These are phyloP conservation scores for Ptyas mucosa DNA, from an alignment of 2,113 vertebrate genomes.

Conservation along the genomic window DNA sequence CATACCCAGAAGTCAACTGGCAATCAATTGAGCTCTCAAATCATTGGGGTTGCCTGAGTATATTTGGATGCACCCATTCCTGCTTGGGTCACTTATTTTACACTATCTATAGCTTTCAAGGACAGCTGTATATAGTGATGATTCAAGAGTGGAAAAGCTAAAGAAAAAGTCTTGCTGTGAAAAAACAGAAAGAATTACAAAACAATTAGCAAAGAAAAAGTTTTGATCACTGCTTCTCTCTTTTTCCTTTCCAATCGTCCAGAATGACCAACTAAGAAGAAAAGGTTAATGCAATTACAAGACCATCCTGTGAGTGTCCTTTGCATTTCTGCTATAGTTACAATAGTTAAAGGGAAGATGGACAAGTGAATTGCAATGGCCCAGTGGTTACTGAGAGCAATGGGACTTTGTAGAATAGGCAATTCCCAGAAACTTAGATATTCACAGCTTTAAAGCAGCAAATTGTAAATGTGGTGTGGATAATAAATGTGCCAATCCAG, in stretches of 20 bases:
- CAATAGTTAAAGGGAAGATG: neutral
- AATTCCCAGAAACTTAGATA: neutral
- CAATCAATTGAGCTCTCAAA: neutral
- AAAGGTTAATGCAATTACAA: neutral
- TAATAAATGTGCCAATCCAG: neutral
- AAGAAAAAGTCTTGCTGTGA: neutral
- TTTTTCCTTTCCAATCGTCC: neutral
- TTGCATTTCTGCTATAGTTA: neutral
- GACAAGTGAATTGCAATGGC: neutral
- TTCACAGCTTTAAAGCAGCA: neutral
- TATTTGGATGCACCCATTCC: neutral
- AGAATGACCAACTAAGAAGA: neutral
- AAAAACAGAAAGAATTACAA: neutral
- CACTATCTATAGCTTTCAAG: neutral
- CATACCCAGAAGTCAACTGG: neutral
- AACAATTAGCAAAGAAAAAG: neutral
- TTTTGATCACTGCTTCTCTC: neutral
- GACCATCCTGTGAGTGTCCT: neutral
- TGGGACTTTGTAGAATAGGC: neutral
- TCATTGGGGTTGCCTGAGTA: neutral
- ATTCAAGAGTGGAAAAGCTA: neutral
- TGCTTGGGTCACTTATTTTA: neutral
- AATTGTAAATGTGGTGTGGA: neutral
- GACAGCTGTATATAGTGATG: neutral
- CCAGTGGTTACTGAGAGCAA: neutral